Evolutionary conservation across 2,113 vertebrate genomes (phyloP).

Genomic region (Alligator mississippiensis): DNA sequence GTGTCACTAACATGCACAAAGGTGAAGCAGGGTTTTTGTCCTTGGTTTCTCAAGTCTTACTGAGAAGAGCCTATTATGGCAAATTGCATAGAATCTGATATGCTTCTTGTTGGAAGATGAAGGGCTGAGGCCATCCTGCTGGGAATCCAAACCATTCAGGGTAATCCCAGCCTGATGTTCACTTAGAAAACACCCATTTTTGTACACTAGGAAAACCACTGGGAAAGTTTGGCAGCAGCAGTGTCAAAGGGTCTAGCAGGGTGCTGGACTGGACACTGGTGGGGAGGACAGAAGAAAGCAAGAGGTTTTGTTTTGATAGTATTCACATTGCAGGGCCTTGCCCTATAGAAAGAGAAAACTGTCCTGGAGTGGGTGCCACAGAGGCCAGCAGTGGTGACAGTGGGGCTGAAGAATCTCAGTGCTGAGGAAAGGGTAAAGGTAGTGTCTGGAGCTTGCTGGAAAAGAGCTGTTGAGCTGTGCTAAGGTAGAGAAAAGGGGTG

Average conservation of each 20-base stretch:
- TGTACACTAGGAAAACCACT: not conserved
- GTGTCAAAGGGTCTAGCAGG: rapidly evolving
- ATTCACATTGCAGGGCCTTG: not conserved
- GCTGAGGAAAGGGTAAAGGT: not conserved
- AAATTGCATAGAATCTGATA: not conserved
- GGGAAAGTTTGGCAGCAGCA: not conserved
- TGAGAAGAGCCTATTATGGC: not conserved
- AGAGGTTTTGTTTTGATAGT: not conserved
- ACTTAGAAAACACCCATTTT: not conserved
- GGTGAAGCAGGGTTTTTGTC: too few species aligned
- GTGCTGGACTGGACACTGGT: not conserved
- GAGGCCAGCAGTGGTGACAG: not conserved
- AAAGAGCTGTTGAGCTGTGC: not conserved
- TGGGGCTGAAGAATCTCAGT: not conserved
- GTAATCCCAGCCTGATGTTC: not conserved
- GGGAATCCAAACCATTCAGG: not conserved
- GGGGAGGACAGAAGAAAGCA: not conserved
- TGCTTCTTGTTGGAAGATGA: not conserved
- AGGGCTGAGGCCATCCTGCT: not conserved
- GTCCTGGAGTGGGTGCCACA: not conserved
- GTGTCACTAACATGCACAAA: too few species aligned
- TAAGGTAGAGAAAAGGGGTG: not conserved
- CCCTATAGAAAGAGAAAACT: not conserved
- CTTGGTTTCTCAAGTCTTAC: too few species aligned
- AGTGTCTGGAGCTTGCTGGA: not conserved